Evolutionary conservation across 92 coral and sea anemone species (phyloP), one percentile per base, ranked within the genome.

Genomic region (Epizoanthus rinbou): DNA sequence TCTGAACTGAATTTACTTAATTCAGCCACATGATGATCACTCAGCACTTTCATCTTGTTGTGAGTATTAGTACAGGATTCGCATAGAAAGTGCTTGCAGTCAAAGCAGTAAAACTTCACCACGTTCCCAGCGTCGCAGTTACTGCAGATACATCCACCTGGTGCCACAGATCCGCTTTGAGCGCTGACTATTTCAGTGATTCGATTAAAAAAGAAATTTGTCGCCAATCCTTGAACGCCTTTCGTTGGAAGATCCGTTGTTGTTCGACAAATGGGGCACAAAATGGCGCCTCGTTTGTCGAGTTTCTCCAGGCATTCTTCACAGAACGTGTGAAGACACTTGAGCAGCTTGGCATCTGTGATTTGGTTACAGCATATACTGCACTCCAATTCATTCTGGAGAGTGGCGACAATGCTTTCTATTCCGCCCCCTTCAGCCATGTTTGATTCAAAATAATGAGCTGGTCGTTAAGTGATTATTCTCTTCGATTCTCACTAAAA

Each of bases 81-180:
- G 21, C 80, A 74, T n/a, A 74, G 80, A 64, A 54, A 74, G 80
- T 74, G 80, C 64, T 74, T 74, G 24, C 80, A 74, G 35, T 74
- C 80, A 16, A 54, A 54, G 65, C 80, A 74, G 64, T 74, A 74
- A 21, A 54, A 74, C 33, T 35, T 53, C 18, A 74, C 66, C 13
- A 33, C 19, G 14, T 74, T 22, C n/a, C 25, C 80, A 24, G 45
- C n/a, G 4, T 74, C 66, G 39, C 80, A 74, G 50, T 74, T 74
- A 31, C 47, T 25, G 45, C 80, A 74, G 17, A 56, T 15, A 4
- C 64, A 74, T 54, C 24, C 45, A 10, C 64, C 66, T 53, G 80
- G 11, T 71, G 76, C 15, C 17, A 17, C 72, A 53, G 35, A 71
- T 4, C 16, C 57, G 57, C 31, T 45, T 71, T 71, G 14, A 56